Evolutionary conservation across 2,888 invertebrate genomes (phyloP).

Genomic region (Pristionchus entomophagus): DNA sequence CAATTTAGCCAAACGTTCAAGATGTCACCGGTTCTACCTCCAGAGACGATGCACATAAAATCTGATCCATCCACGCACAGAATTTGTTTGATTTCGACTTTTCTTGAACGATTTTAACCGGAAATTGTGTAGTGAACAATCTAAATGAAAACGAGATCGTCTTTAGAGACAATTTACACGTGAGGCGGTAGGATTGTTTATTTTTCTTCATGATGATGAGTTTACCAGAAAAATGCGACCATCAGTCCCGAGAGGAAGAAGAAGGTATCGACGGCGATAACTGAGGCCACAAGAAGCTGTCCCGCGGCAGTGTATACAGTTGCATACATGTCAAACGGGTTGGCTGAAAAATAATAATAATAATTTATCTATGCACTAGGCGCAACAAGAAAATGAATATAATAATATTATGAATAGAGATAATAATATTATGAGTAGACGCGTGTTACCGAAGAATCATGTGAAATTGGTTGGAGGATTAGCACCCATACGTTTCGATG

Average conservation of each 20-base stretch:
- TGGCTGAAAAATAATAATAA: slow-evolving; percentile 6
- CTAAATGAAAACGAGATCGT: background rate
- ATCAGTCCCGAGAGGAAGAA: slow-evolving; percentile 61
- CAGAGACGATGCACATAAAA: slow-evolving; percentile 54
- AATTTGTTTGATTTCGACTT: slow-evolving; percentile 24
- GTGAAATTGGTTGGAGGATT: too few species aligned
- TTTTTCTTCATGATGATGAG: background rate
- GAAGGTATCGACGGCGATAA: slow-evolving; percentile 61
- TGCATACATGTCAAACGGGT: slow-evolving; percentile 49
- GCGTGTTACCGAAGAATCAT: too few species aligned
- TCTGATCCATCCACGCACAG: slow-evolving; percentile 50
- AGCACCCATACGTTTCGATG: too few species aligned
- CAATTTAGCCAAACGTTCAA: background rate
- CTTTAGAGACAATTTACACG: background rate
- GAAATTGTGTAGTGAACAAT: background rate
- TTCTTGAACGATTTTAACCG: slow-evolving; percentile 53
- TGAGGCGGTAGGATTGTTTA: too few species aligned
- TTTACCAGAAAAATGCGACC: slow-evolving; percentile 43
- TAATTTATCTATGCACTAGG: too few species aligned
- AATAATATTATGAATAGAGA: too few species aligned
- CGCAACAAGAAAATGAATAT: too few species aligned
- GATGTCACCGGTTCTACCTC: slow-evolving; percentile 5
- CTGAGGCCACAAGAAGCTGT: slow-evolving; percentile 53
- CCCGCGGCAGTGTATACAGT: slow-evolving; percentile 32
- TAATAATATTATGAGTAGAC: too few species aligned